Base-by-base conservation (phyloP, 2,888 invertebrate species). In the Aporophyla lueneburgensis region DNA sequence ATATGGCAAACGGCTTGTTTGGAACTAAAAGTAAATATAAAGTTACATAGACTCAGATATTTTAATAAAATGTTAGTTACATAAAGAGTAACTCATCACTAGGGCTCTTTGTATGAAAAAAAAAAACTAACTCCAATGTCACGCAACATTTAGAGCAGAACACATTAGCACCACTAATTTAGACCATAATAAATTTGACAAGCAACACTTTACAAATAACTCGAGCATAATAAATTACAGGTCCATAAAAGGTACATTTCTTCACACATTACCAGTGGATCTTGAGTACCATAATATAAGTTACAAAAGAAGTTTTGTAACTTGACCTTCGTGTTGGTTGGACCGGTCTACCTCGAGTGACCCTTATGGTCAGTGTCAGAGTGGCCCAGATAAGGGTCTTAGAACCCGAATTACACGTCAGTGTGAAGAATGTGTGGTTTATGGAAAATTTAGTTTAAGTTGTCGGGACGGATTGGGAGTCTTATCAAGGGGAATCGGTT, bases 271-370 rank as follows among this genome's bases (percentile, higher is more conserved):
- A 54, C 27, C 0, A 14, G 27, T 66, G 79, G 24, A 83, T 78
- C 62, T 74, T 70, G 75, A 58, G 40, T 67, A 61, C 53, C 69
- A 54, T 72, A 77, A 68, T 54, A 80, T 62, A n/a, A 61, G 74
- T 89, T 87, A 77, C 86, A 82, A 82, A 84, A 87, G 71, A 46
- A 14, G 54, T 88, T 76, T 87, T 56, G 89, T 74, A 90, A 89
- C 21, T 1, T 59, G 81, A 80, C 89, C 89, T 87, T 90, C 76
- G 16, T 61, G 72, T 76, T 59, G 53, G 56, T 27, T 40, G 67
- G 40, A 74, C 86, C 75, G 86, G 75, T 82, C 70, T 5, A n/a
- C 53, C 53, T 71, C 58, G 46, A 43, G 14, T 63, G 71, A 46
- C 66, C 71, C 63, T 71, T 58, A 67, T 40, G 79, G 78, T 84